Evolutionary conservation across 35 echinoderm and acorn worm species (phyloP).

Genomic region (Lytechinus pictus): DNA sequence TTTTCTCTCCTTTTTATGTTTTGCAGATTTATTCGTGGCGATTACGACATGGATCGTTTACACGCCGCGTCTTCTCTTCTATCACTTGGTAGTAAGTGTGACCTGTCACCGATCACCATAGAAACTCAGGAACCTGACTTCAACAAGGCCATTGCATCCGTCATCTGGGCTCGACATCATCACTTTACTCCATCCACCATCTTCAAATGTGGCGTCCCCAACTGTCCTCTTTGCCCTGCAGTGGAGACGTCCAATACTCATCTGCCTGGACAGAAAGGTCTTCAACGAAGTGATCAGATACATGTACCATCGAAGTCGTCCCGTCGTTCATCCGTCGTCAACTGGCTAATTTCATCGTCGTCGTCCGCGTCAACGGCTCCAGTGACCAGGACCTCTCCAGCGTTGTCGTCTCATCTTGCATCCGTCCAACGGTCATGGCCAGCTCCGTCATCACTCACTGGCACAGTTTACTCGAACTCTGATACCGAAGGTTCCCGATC

Average conservation of each 20-base stretch:
- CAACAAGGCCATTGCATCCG: constrained; percentile 39
- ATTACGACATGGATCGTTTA: not conserved
- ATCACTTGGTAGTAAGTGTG: not conserved
- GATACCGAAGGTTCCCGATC: not conserved
- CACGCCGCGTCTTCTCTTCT: not conserved
- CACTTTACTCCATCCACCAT: not conserved
- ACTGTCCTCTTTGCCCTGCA: constrained; percentile 33
- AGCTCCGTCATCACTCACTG: not conserved
- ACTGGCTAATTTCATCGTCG: not conserved
- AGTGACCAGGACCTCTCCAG: not conserved
- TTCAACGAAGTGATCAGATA: not conserved
- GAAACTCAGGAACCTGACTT: constrained; percentile 34
- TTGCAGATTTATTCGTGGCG: not conserved
- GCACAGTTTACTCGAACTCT: not conserved
- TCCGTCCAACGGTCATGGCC: not conserved
- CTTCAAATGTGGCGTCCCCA: constrained; percentile 28
- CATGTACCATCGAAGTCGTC: not conserved
- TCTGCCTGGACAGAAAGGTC: not conserved
- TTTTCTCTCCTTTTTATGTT: not conserved
- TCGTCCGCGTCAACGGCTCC: not conserved
- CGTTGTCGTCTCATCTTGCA: not conserved
- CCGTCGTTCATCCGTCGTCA: not conserved
- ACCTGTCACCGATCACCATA: constrained; percentile 17
- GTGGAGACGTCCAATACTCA: not conserved
- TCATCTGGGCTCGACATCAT: constrained; percentile 36